Percentiles rank a stretch among this genome's conserved stretches.
phyloP scores from a whole-genome alignment of 2,797 vertebrate genomes.

The Notoglanidium macrostoma region DNA sequence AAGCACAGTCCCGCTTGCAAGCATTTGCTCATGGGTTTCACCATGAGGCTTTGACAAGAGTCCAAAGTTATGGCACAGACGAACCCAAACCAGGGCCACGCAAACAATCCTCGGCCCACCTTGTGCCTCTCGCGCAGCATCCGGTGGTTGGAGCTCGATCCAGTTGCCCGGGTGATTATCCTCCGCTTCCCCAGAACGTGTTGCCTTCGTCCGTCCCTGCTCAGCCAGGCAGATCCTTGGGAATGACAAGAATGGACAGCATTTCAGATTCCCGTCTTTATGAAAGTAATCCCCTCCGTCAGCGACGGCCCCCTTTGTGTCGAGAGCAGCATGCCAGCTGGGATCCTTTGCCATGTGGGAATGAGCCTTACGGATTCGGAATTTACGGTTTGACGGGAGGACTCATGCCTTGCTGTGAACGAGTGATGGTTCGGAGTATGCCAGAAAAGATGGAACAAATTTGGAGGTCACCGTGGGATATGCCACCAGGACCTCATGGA shows the following conservation, averaged over 20 bases:
- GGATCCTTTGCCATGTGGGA: constrained; percentile 90
- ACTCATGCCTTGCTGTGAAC: constrained; percentile 95
- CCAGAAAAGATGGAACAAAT: constrained; percentile 99
- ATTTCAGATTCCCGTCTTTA: constrained; percentile 97
- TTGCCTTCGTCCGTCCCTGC: constrained; percentile 79
- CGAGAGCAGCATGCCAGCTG: constrained; percentile 98
- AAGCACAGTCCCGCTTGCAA: constrained; percentile 86
- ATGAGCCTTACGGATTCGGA: constrained; percentile 88
- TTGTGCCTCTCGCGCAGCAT: constrained; percentile 88
- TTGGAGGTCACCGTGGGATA: constrained; percentile 94
- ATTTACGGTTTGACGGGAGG: constrained; percentile 89
- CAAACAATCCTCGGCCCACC: constrained; percentile 86
- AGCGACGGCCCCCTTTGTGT: constrained; percentile 92
- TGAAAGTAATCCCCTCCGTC: constrained; percentile 91
- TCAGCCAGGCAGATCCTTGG: constrained; percentile 90
- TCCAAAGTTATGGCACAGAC: constrained; percentile 92
- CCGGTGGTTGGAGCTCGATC: constrained; percentile 84
- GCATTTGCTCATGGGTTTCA: constrained; percentile 92
- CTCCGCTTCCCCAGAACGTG: constrained; percentile 83
- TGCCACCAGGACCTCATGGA: constrained; percentile 60
- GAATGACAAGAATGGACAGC: constrained; percentile 99
- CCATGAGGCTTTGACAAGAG: constrained; percentile 89
- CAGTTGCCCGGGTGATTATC: constrained; percentile 94
- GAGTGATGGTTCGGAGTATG: constrained; percentile 98
- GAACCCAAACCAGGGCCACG: constrained; percentile 87